Evolutionary conservation across 1,140 invertebrate species (phyloP).

Genomic region (Drosophila micromelanica): DNA sequence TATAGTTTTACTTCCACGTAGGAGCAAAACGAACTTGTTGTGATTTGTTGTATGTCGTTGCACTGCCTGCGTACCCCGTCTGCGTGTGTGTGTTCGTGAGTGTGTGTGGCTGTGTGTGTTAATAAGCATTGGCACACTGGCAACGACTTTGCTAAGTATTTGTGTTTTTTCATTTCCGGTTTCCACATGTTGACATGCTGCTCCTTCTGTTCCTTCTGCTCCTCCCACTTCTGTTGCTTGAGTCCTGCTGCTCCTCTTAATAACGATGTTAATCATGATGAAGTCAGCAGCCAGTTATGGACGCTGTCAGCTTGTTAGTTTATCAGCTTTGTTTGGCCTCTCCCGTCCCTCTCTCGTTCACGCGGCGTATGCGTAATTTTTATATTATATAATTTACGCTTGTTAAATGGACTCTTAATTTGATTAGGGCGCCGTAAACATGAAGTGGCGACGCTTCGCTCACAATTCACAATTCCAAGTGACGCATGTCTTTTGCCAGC

Average conservation of each 20-base stretch:
- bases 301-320: slow-evolving; percentile 47
- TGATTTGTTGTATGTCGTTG: slow-evolving; percentile 45
- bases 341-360: slow-evolving; percentile 26
- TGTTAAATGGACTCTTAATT: slow-evolving; percentile 78
- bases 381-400: slow-evolving; percentile 75
- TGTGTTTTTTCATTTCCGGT: slow-evolving; percentile 81
- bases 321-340: slow-evolving; percentile 59
- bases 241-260: slow-evolving; percentile 31
- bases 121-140: slow-evolving; percentile 75
- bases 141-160: slow-evolving; percentile 77
- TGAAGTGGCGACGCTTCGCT: slow-evolving; percentile 41
- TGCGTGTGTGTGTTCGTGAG: slow-evolving; percentile 18
- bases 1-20: background rate
- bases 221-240: slow-evolving; percentile 36
- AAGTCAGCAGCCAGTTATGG: slow-evolving; percentile 42
- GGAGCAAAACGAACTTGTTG: slow-evolving; percentile 13
- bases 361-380: slow-evolving; percentile 78
- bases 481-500: slow-evolving; percentile 68
- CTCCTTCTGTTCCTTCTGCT: too few relatives aligned
- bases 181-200: slow-evolving; percentile 80
- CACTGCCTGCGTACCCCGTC: slow-evolving; percentile 40
- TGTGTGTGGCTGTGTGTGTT: slow-evolving; percentile 55
- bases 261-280: slow-evolving; percentile 60
- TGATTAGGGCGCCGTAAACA: slow-evolving; percentile 76
- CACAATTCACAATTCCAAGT: slow-evolving; percentile 49